Conservation (phyloP, 1,140 invertebrate genomes). For the Neelides sp. region DNA sequence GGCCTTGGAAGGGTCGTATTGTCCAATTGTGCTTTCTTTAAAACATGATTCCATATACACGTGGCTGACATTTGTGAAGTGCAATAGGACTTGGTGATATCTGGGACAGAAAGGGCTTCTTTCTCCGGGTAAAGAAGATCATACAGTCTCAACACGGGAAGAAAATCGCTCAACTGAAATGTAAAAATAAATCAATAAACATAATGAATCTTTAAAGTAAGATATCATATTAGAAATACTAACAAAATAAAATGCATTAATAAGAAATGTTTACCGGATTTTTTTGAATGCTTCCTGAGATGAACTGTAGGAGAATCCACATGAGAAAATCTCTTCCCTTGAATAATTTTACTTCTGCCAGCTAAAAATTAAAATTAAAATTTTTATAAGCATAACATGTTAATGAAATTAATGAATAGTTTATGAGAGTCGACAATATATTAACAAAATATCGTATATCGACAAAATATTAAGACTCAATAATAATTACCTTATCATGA, state of each 20-base stretch:
- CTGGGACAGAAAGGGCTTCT: constrained; percentile 76
- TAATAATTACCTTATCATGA: constrained; percentile 74
- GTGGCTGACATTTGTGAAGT: constrained; percentile 86
- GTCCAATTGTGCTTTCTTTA: constrained; percentile 80
- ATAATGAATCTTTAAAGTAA: not conserved
- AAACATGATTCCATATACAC: constrained; percentile 90
- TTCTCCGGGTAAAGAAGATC: constrained; percentile 75
- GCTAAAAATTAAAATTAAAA: constrained; percentile 37
- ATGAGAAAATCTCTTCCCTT: constrained; percentile 88
- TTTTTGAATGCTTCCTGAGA: constrained; percentile 89
- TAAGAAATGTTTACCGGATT: constrained; percentile 55
- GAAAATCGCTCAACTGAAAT: constrained; percentile 63
- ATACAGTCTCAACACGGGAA: constrained; percentile 80
- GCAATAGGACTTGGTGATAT: constrained; percentile 69
- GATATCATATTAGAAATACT: not conserved
- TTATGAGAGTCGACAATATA: not conserved
- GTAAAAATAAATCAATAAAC: constrained; percentile 17
- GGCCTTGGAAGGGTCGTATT: constrained; percentile 61
- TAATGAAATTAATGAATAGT: constrained; percentile 6
- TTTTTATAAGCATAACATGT: not conserved
- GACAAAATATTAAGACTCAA: constrained; percentile 4
- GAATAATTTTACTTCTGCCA: constrained; percentile 62
- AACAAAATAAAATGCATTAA: not conserved
- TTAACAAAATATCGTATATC: not conserved
- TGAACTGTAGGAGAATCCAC: constrained; percentile 95